These are phyloP conservation scores for Willowsia nigromaculata DNA, from an alignment of 2,888 invertebrate species.

Conservation along the genomic window DNA sequence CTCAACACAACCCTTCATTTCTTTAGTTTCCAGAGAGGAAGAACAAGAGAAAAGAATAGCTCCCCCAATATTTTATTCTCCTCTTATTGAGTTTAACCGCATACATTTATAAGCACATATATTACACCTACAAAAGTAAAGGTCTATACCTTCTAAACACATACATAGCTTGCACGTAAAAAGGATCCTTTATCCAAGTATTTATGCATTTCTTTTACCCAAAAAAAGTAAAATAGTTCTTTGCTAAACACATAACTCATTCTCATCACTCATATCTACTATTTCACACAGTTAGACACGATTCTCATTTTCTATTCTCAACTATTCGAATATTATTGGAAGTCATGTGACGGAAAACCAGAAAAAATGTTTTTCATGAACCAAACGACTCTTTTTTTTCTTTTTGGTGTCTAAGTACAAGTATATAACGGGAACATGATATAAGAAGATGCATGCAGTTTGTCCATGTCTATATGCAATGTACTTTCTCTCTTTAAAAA, in stretches of 20 bases:
- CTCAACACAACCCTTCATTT: conserved; percentile 34
- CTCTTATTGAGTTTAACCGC: conserved; percentile 34
- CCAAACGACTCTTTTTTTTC: neutral
- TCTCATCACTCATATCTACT: conserved; percentile 51
- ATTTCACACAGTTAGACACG: conserved; percentile 50
- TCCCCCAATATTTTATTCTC: conserved; percentile 2
- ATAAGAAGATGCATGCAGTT: too few relatives aligned
- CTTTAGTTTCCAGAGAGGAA: conserved; percentile 32
- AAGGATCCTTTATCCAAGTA: neutral
- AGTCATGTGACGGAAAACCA: conserved; percentile 40
- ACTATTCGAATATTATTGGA: conserved; percentile 41
- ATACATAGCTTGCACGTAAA: neutral
- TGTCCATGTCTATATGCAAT: neutral
- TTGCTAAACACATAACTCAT: conserved; percentile 39
- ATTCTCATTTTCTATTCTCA: conserved; percentile 44
- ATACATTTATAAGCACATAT: neutral
- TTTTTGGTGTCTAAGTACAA: conserved; percentile 2
- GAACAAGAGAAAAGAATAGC: conserved; percentile 1
- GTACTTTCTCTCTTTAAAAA: conserved; percentile 13
- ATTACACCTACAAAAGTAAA: neutral
- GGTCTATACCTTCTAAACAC: neutral
- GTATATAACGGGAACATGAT: too few relatives aligned
- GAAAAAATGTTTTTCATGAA: conserved; percentile 11
- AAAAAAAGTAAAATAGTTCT: conserved; percentile 11
- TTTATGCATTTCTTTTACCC: conserved; percentile 22